Evolutionary conservation across 1,140 invertebrate species (phyloP), one percentile per base, ranked within the genome.

Genomic region (Drosophila teissieri): DNA sequence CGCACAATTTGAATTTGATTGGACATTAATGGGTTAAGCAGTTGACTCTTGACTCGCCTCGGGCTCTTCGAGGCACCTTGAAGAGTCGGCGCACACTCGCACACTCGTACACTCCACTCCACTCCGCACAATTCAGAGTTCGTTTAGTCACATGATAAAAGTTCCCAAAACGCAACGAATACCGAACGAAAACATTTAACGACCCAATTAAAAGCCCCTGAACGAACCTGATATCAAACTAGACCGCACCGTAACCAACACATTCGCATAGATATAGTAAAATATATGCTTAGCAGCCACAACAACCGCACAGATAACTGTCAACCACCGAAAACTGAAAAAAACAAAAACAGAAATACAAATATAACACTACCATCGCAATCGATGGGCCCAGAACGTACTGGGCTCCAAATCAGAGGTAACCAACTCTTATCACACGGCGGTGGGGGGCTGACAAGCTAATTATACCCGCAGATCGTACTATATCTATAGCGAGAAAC

Each of bases 131-230:
- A 68, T 65, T 68, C 64, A 68, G 64, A 65, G 46, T 68, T 68
- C 60, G 61, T 42, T 52, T 49, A 68, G 74, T 78, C 75, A 78
- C 64, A 78, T 78, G 75, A 78, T 58, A 56, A 74, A 58, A 58
- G 46, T 42, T 44, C 44, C 60, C 49, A 64, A 55, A 67, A 56
- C 44, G 42, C 40, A 45, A 70, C 39, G 51, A 57, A 74, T 52
- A 51, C 24, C n/a, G 69, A 74, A 31, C 58, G 63, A 68, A 72
- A 80, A 74, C 80, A 80, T 88, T 88, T 88, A 88, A 88, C 84
- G 84, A 88, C 84, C 84, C 84, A 88, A 88, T 88, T 88, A 88
- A 88, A 88, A 89, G 73, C 78, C 80, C 61, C 80, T 53, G 57
- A 78, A 78, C 55, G 76, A 62, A 84, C 69, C 63, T 88, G 83